Evolutionary conservation across 2,888 invertebrate species (phyloP), one percentile per base, ranked within the genome.

Genomic region (Argyresthia albistria): DNA sequence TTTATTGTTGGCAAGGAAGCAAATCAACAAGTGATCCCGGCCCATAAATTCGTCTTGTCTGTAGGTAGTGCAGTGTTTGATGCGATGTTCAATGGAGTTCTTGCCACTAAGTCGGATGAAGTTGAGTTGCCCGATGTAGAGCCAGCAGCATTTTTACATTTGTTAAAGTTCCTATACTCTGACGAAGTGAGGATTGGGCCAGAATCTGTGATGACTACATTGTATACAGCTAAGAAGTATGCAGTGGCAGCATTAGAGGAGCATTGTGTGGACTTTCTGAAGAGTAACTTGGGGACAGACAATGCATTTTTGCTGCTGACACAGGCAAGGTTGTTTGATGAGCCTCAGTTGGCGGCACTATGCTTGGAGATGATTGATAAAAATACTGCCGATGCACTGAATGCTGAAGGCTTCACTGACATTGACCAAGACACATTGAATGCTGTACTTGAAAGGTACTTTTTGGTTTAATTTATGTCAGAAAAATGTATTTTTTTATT

Each of bases 201-300:
- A 0, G 95, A 95, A 67, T 93, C 93, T 66, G 95, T 96, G 1
- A 95, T 95, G 95, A 93, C 94, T 1, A 95, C 95, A 0, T 73
- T 96, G 50, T 96, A 96, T 64, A 93, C 95, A 0, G 95, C 95
- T 7, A 95, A 95, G 66, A 95, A 96, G 64, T 96, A 96, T 80
- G 95, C 94, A 1, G 94, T 96, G 0, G 93, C 94, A 0, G 93
- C 94, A 3, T 76, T 96, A 56, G 95, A 95, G 65, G 91, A 92
- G 62, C 93, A 93, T 55, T 96, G 95, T 79, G 95, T 95, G 0
- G 94, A 95, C 65, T 95, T 95, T 72, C 69, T 91, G 11, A 89
- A 92, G 60, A 90, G 89, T 57, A 94, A 94, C 70, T 83, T 96
- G 56, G 92, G 92, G 53, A 91, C 93, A 35, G 95, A 95, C 60